These are phyloP conservation scores for Lichenostomus cassidix DNA, from an alignment of 2,113 vertebrate genomes.

Conservation along the genomic window DNA sequence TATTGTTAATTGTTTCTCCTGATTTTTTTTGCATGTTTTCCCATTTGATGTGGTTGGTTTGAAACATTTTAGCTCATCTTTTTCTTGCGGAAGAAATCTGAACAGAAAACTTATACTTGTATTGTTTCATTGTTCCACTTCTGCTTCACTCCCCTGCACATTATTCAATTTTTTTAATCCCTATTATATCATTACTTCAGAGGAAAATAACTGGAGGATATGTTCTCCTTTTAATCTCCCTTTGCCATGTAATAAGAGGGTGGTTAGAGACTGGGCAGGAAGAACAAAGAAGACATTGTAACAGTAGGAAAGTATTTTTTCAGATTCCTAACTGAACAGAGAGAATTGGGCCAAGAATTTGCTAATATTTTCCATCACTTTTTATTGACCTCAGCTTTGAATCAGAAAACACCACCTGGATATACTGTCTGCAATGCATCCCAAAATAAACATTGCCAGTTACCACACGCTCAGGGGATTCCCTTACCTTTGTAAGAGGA, in stretches of 20 bases:
- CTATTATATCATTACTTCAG: not conserved
- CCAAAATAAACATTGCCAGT: not conserved
- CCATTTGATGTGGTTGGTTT: not conserved
- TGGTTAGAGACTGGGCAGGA: not conserved
- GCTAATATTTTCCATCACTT: slow-evolving; percentile 11
- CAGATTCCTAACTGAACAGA: not conserved
- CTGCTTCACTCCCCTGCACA: not conserved
- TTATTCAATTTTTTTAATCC: not conserved
- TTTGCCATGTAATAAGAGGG: not conserved
- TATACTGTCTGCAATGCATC: not conserved
- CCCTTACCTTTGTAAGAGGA: not conserved
- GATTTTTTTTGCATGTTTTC: not conserved
- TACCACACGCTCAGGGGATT: not conserved
- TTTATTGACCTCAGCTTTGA: slow-evolving; percentile 25
- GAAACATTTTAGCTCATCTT: not conserved
- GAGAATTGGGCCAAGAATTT: not conserved
- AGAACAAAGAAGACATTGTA: slow-evolving; percentile 26
- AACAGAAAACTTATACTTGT: not conserved
- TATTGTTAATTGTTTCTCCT: not conserved
- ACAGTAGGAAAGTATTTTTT: not conserved
- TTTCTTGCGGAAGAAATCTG: not conserved
- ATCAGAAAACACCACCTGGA: slow-evolving; percentile 29
- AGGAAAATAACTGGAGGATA: slow-evolving; percentile 24
- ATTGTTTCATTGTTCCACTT: not conserved
- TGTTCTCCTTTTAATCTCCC: slow-evolving; percentile 1